Conservation (phyloP, 2,888 invertebrate genomes). For the Crematogaster levior region DNA sequence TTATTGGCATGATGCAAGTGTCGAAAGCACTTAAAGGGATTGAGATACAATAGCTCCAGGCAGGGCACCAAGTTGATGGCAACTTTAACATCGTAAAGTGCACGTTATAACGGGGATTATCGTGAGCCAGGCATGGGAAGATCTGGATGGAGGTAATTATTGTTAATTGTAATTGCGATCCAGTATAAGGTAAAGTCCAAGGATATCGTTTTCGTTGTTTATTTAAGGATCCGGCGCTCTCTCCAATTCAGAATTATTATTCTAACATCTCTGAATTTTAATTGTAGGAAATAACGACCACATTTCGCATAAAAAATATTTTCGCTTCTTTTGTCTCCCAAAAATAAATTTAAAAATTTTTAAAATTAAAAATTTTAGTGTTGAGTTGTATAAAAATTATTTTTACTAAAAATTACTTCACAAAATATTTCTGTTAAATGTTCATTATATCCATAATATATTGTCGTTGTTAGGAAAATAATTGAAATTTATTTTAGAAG, state of each 20-base stretch:
- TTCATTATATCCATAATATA: neutral
- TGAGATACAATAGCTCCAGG: conserved; percentile 11
- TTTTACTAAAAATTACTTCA: neutral
- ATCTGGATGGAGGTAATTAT: conserved; percentile 53
- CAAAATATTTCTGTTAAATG: neutral
- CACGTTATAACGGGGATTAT: conserved; percentile 6
- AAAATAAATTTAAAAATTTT: too few relatives aligned
- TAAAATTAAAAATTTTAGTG: too few relatives aligned
- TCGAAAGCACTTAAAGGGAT: conserved; percentile 29
- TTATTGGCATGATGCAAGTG: conserved; percentile 12
- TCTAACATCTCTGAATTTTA: neutral
- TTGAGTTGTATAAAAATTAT: neutral
- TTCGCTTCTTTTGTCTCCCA: neutral
- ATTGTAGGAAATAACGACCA: neutral
- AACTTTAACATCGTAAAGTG: neutral
- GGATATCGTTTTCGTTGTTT: conserved; percentile 3
- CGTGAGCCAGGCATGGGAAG: conserved; percentile 24
- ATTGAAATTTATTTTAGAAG: neutral
- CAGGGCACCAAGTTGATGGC: conserved; percentile 10
- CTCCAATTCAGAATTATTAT: conserved; percentile 11
- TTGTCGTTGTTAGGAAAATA: neutral
- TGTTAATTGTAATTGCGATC: conserved; percentile 57
- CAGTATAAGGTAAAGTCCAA: conserved; percentile 14
- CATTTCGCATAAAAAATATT: neutral
- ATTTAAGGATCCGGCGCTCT: conserved; percentile 32